A percentile compares a stretch with the other conserved stretches of the same genome.
Evolutionary conservation across 1,140 invertebrate genomes (phyloP).

Genomic region (Asobara japonica): DNA sequence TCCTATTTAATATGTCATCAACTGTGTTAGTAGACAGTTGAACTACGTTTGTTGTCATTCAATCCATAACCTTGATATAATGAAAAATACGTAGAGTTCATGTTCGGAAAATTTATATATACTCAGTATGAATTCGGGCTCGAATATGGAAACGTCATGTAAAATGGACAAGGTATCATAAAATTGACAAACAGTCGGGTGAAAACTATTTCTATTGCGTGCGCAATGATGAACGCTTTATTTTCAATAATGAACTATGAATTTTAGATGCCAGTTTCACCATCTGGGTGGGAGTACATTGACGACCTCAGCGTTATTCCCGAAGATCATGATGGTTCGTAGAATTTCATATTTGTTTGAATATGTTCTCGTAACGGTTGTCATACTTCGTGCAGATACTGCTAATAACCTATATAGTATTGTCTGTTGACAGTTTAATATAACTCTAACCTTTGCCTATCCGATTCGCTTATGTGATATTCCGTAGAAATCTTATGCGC

Average conservation of each 20-base stretch:
- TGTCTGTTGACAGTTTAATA: too few relatives aligned
- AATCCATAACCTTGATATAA: neutral
- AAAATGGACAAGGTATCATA: neutral
- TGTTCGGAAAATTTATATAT: neutral
- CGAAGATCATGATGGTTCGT: constrained; percentile 47
- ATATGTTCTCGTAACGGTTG: too few relatives aligned
- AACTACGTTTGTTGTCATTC: neutral
- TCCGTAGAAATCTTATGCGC: too few relatives aligned
- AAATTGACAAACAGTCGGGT: neutral
- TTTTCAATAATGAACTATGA: neutral
- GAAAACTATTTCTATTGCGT: too few relatives aligned
- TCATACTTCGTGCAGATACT: too few relatives aligned
- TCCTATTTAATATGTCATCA: too few relatives aligned
- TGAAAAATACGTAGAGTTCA: neutral
- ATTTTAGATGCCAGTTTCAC: constrained; percentile 37
- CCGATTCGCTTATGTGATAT: too few relatives aligned
- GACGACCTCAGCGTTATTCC: constrained; percentile 47
- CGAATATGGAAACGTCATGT: neutral
- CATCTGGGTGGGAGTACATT: constrained; percentile 44
- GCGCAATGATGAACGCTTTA: too few relatives aligned
- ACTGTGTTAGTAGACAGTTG: too few relatives aligned
- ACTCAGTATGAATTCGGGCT: neutral
- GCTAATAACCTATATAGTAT: too few relatives aligned
- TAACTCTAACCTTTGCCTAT: too few relatives aligned
- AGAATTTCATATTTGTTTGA: constrained; percentile 13